Percentiles rank a stretch among this genome's conserved stretches.
phyloP scores from a whole-genome alignment of 1,140 invertebrate species.

The Lordiphosa mommai region DNA sequence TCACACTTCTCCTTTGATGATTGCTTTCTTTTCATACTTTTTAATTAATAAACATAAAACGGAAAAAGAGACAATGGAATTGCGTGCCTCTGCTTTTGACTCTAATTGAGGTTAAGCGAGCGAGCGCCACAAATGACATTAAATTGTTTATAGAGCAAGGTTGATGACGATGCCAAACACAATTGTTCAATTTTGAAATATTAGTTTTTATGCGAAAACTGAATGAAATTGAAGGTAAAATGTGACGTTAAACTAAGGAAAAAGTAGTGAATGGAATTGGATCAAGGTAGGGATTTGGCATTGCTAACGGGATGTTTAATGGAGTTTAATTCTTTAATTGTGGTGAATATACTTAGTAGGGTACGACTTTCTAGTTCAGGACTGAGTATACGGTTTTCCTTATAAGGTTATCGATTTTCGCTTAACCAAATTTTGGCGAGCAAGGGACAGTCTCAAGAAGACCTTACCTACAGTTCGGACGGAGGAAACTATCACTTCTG shows the following conservation, averaged over 20 bases:
- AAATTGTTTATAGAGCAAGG: slow-evolving; percentile 65
- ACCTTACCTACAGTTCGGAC: no score
- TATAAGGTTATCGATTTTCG: no score
- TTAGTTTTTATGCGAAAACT: slow-evolving; percentile 29
- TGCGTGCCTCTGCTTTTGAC: slow-evolving; percentile 40
- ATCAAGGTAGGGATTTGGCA: slow-evolving; percentile 10
- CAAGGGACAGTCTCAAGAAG: no score
- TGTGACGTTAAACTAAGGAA: slow-evolving; percentile 3
- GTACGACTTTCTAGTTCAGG: no score
- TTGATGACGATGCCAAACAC: slow-evolving; percentile 10
- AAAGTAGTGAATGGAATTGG: not conserved
- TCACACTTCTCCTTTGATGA: slow-evolving; percentile 1
- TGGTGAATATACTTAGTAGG: not conserved
- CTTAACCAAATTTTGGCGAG: no score
- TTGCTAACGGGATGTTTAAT: not conserved
- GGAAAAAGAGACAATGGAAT: slow-evolving; percentile 6
- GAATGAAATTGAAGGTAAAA: slow-evolving; percentile 18
- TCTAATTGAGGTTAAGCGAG: slow-evolving; percentile 57
- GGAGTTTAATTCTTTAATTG: not conserved
- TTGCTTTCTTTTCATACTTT: slow-evolving; percentile 32
- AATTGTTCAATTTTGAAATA: slow-evolving; percentile 35
- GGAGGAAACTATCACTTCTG: no score
- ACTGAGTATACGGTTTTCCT: no score
- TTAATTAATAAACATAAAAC: slow-evolving; percentile 49
- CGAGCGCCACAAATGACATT: slow-evolving; percentile 36